A percentile compares a stretch with the other conserved stretches of the same genome.
phyloP scores from a whole-genome alignment of 2,113 vertebrate genomes.

The Pica pica region DNA sequence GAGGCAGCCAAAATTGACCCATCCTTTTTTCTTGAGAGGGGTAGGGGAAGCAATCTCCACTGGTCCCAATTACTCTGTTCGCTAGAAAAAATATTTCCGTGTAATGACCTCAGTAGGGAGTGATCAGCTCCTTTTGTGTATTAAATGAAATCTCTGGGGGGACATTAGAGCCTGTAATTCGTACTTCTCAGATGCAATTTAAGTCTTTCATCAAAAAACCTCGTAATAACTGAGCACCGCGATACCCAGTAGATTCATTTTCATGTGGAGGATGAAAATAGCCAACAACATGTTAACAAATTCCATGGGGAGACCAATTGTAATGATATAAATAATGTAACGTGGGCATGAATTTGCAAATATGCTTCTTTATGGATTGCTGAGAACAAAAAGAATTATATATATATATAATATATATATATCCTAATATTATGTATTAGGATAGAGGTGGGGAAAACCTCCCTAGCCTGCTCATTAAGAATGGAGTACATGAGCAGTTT shows the following conservation, averaged over 20 bases:
- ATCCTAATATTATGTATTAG: too few relatives aligned
- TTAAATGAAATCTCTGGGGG: constrained; percentile 18
- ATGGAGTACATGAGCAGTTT: background rate
- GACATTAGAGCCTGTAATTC: constrained; percentile 43
- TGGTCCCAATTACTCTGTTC: constrained; percentile 40
- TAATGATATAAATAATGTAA: constrained; percentile 22
- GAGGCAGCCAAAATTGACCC: background rate
- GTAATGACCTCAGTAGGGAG: constrained; percentile 28
- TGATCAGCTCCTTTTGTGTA: constrained; percentile 35
- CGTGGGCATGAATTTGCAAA: background rate
- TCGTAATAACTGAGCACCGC: background rate
- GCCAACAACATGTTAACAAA: constrained; percentile 33
- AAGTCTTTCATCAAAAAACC: constrained; percentile 23
- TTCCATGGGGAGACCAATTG: constrained; percentile 3
- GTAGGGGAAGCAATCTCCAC: background rate
- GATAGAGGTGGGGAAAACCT: background rate
- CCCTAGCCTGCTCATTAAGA: constrained; percentile 13
- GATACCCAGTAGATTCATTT: constrained; percentile 29
- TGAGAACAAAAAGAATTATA: background rate
- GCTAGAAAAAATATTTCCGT: background rate
- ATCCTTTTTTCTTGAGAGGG: background rate
- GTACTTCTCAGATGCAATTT: constrained; percentile 30
- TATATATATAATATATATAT: too few relatives aligned
- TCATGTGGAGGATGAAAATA: constrained; percentile 46
- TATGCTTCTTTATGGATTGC: background rate